phyloP scores from a whole-genome alignment of 1,140 invertebrate genomes.

The Armadillidium nasatum region DNA sequence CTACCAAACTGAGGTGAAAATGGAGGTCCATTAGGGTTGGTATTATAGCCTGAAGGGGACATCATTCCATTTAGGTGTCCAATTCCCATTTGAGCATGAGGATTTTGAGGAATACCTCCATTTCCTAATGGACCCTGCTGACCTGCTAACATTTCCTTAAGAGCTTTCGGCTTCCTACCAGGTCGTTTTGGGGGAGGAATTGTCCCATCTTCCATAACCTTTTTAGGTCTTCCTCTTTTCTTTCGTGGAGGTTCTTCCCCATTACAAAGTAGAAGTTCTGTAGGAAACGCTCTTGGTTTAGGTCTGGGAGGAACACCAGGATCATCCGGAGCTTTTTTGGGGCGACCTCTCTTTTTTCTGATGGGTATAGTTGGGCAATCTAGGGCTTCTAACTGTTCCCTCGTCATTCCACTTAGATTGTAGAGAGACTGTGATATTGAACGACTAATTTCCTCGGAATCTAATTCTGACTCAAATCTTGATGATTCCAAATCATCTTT shows the following conservation, averaged over 20 bases:
- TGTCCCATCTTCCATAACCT: conserved; percentile 64
- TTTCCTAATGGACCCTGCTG: conserved; percentile 28
- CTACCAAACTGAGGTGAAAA: conserved; percentile 39
- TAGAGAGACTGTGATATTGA: conserved; percentile 37
- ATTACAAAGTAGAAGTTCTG: conserved; percentile 45
- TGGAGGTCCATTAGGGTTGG: conserved; percentile 38
- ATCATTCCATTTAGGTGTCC: conserved; percentile 43
- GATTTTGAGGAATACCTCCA: conserved; percentile 25
- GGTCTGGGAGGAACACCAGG: conserved; percentile 45
- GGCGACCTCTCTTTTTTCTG: conserved; percentile 48
- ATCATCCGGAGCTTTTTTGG: conserved; percentile 46
- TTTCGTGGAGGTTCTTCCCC: conserved; percentile 57
- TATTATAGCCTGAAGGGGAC: conserved; percentile 41
- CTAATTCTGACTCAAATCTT: background rate
- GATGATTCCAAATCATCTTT: conserved; percentile 1
- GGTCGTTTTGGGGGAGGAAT: conserved; percentile 44
- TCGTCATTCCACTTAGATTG: conserved; percentile 41
- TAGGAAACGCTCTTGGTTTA: conserved; percentile 45
- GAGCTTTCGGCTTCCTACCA: conserved; percentile 42
- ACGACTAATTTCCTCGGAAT: background rate
- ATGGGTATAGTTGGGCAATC: conserved; percentile 43
- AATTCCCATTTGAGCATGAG: conserved; percentile 32
- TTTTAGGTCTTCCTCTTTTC: conserved; percentile 76
- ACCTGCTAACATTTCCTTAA: conserved; percentile 40
- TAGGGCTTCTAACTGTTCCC: conserved; percentile 41